Base-by-base conservation (phyloP, 2,888 invertebrate species). In the Halictus ligatus region DNA sequence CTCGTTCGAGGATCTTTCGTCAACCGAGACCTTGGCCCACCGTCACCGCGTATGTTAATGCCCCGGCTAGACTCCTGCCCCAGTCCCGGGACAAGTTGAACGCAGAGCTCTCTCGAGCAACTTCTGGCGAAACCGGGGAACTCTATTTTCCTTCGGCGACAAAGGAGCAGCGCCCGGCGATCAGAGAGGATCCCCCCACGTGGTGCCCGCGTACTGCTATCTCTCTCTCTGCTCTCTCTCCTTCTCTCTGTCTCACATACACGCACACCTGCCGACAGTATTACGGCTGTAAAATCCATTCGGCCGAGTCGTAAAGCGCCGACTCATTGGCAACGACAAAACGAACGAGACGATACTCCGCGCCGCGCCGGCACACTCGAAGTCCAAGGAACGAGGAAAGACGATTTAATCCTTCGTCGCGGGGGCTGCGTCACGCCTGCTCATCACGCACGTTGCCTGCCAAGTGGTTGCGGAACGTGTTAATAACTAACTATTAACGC, bases 41-140 rank as follows among this genome's bases (percentile, higher is more conserved):
- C 58, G 83, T 83, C 83, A 60, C 58, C 58, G 83, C 82, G 48
- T 82, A 83, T 82, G 82, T 75, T 83, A 71, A 82, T 83, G 83
- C 69, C 43, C 48, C 18, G 81, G 12, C 81, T 69, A 75, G 81
- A 43, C 54, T 79, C 64, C 64, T 18, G 73, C 73, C 25, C 74
- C 81, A 69, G 67, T 81, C 74, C 69, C 21, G 69, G 15, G 69
- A 40, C 35, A 69, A 69, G 35, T 69, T 69, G 64, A 69, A 69
- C 69, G 18, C 35, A 35, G 69, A 35, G 69, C 40, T 40, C 69
- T 64, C 54, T 78, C 58, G 48, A 50, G 18, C n/a, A 21, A 80
- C 54, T 80, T 69, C 54, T 58, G 43, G 43, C 54, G 35, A 83
- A 69, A 82, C 48, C 83, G 40, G 60, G 25, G 58, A 71, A 83